A percentile compares a stretch with the other conserved stretches of the same genome.
Conservation (phyloP, 2,113 vertebrate genomes). For the Cephalopholis sonnerati region DNA sequence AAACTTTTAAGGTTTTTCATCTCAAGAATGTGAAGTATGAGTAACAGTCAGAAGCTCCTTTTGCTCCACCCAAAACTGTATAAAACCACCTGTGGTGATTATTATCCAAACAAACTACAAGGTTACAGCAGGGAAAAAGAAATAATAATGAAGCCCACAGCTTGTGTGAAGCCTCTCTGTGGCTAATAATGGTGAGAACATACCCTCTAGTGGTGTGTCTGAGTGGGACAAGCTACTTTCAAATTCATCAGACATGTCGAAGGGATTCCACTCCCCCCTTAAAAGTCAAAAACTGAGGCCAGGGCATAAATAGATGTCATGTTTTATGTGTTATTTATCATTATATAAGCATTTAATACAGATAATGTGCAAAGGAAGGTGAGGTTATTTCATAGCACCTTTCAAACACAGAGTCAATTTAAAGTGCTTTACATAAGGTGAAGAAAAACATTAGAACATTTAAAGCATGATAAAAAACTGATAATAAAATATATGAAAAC, state of each 20-base stretch:
- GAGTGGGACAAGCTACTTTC: background rate
- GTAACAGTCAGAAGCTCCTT: conserved; percentile 5
- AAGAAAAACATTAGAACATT: background rate
- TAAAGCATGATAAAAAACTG: background rate
- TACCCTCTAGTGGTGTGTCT: conserved; percentile 56
- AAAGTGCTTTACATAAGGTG: background rate
- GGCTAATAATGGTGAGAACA: background rate
- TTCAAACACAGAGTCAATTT: too few species aligned
- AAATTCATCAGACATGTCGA: background rate
- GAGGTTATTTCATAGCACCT: background rate
- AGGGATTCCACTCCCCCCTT: too few species aligned
- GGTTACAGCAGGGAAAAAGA: background rate
- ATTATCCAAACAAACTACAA: background rate
- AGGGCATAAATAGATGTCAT: background rate
- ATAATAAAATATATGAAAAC: background rate
- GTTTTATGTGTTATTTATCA: background rate
- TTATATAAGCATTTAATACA: background rate
- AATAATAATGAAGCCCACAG: background rate
- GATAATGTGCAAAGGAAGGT: too few species aligned
- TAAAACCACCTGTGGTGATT: background rate
- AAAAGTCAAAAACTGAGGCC: background rate
- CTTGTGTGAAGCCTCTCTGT: background rate
- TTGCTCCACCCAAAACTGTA: conserved; percentile 31
- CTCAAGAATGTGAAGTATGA: conserved; percentile 42
- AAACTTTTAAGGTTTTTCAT: conserved; percentile 36